These are phyloP conservation scores for Sclerodermus sp. DNA, from an alignment of 2,888 invertebrate genomes.

Conservation along the genomic window DNA sequence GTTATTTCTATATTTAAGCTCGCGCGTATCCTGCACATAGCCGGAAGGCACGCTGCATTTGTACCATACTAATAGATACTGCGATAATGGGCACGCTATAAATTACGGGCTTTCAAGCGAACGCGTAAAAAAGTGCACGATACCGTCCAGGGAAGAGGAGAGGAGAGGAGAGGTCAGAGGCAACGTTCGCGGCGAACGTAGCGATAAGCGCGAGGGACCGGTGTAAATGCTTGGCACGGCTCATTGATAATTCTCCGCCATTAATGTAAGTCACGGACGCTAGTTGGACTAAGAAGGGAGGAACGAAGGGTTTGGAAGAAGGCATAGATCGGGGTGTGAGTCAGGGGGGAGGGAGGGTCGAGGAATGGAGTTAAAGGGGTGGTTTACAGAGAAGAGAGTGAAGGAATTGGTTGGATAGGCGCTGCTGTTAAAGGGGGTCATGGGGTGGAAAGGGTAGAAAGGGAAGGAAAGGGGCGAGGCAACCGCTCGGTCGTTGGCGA, in stretches of 20 bases:
- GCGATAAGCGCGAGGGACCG: constrained; percentile 10
- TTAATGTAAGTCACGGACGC: constrained; percentile 28
- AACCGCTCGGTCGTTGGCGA: constrained; percentile 14
- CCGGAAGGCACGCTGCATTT: constrained; percentile 14
- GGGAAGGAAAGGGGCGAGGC: background rate
- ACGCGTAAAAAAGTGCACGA: constrained; percentile 12
- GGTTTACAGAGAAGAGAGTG: constrained; percentile 17
- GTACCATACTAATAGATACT: constrained; percentile 23
- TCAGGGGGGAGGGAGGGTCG: too few relatives aligned
- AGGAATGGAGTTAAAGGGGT: background rate
- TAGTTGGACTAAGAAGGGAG: constrained; percentile 16
- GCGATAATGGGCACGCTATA: constrained; percentile 25
- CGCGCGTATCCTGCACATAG: too few relatives aligned
- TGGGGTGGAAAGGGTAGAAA: constrained; percentile 5
- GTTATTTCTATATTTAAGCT: too few relatives aligned
- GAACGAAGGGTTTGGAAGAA: constrained; percentile 11
- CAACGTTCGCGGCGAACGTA: constrained; percentile 16
- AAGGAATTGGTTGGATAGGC: constrained; percentile 22
- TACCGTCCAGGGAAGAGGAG: constrained; percentile 3
- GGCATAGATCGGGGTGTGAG: constrained; percentile 5
- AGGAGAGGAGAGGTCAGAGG: constrained; percentile 10
- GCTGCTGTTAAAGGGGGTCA: too few relatives aligned
- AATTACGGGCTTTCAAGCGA: constrained; percentile 19
- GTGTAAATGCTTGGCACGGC: constrained; percentile 10
- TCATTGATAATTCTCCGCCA: constrained; percentile 24